Evolutionary conservation across 2,888 invertebrate species (phyloP).

Genomic region (Trachelus tabidus): DNA sequence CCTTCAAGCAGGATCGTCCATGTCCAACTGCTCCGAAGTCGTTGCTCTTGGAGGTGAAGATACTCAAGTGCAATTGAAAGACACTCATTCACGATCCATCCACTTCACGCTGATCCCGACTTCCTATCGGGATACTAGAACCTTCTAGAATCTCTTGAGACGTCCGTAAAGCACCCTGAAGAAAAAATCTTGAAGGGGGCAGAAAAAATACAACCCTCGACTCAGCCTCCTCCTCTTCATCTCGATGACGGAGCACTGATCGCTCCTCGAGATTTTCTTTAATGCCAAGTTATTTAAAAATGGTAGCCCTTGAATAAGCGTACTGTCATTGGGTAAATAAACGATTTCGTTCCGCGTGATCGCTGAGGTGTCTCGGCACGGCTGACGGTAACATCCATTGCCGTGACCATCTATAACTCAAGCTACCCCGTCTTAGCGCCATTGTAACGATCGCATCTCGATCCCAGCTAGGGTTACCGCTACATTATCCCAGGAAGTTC

Average conservation of each 20-base stretch:
- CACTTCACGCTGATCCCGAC: neutral
- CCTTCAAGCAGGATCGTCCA: neutral
- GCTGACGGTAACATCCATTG: slow-evolving; percentile 51
- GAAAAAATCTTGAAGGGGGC: neutral
- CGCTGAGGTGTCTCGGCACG: slow-evolving; percentile 49
- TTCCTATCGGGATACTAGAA: neutral
- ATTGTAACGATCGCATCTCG: slow-evolving; percentile 4
- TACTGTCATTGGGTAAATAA: slow-evolving; percentile 53
- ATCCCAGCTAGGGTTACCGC: slow-evolving; percentile 26
- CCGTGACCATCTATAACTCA: slow-evolving; percentile 43
- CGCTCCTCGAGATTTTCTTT: slow-evolving; percentile 37
- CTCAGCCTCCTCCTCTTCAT: neutral
- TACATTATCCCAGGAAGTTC: slow-evolving; percentile 28
- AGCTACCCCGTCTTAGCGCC: slow-evolving; percentile 9
- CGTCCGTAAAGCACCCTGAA: neutral
- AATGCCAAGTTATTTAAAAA: slow-evolving; percentile 35
- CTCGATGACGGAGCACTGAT: slow-evolving; percentile 41
- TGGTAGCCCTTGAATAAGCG: slow-evolving; percentile 34
- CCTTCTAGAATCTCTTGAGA: neutral
- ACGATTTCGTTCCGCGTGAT: slow-evolving; percentile 55
- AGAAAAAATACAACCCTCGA: neutral
- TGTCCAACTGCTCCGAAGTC: neutral
- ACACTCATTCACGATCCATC: neutral
- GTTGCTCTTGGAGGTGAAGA: neutral
- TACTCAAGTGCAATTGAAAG: neutral